Evolutionary conservation across 2,888 invertebrate genomes (phyloP).

Genomic region (Gerris lacustris): DNA sequence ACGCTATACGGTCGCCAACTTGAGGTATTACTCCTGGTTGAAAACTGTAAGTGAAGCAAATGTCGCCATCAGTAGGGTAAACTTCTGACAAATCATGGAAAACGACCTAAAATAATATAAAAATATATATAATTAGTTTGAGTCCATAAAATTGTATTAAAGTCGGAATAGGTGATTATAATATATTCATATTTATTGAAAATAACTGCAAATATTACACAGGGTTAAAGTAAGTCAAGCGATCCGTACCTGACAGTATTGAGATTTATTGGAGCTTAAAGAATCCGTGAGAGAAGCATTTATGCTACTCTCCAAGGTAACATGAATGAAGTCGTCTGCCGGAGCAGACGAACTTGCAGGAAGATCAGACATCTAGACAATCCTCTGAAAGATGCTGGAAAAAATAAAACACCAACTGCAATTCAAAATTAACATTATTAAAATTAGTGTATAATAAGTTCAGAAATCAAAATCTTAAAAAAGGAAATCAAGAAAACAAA

Average conservation of each 20-base stretch:
- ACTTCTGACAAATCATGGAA: conserved; percentile 21
- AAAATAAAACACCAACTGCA: no score
- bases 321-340: background rate
- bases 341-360: background rate
- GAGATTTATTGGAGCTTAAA: background rate
- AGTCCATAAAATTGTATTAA: no score
- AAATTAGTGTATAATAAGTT: no score
- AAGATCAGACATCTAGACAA: background rate
- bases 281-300: background rate
- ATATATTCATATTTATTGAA: no score
- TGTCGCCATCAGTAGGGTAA: conserved; percentile 20
- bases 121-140: no score
- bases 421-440: no score
- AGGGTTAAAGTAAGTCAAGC: no score
- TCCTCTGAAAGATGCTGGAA: no score
- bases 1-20: conserved; percentile 19
- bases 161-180: no score
- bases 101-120: conserved; percentile 19
- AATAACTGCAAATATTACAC: no score
- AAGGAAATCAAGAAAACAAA: no score
- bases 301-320: background rate
- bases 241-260: background rate
- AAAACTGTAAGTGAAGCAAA: conserved; percentile 20
- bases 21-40: conserved; percentile 18
- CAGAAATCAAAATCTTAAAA: no score